These are phyloP conservation scores for Parnassius glacialis DNA, from an alignment of 2,888 invertebrate genomes.

Conservation along the genomic window DNA sequence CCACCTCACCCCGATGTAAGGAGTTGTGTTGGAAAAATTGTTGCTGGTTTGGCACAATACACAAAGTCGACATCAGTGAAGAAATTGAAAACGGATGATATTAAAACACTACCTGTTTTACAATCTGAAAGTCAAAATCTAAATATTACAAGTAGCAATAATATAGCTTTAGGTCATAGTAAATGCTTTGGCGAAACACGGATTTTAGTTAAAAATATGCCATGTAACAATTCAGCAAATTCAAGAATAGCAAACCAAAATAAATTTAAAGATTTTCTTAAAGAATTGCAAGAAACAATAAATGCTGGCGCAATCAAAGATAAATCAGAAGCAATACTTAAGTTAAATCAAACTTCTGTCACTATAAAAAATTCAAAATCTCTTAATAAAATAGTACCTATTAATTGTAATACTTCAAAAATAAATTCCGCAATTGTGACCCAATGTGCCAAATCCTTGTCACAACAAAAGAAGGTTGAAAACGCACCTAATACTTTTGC, in stretches of 20 bases:
- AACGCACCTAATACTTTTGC: constrained; percentile 66
- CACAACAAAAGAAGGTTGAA: constrained; percentile 52
- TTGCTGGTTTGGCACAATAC: constrained; percentile 20
- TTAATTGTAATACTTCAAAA: constrained; percentile 3
- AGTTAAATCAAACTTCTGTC: neutral
- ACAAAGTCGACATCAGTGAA: constrained; percentile 6
- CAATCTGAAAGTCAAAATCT: constrained; percentile 6
- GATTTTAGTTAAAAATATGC: constrained; percentile 11
- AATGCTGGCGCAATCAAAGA: constrained; percentile 47
- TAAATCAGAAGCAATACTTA: constrained; percentile 18
- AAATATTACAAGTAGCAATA: constrained; percentile 5
- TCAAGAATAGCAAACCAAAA: constrained; percentile 14
- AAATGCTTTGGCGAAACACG: constrained; percentile 5
- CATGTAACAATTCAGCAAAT: constrained; percentile 5
- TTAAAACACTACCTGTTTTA: neutral
- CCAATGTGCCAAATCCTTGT: constrained; percentile 53
- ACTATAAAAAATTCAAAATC: neutral
- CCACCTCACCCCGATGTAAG: constrained; percentile 1
- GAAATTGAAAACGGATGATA: constrained; percentile 2
- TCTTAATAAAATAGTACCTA: constrained; percentile 5
- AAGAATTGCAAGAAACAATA: constrained; percentile 50
- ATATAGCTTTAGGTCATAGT: neutral
- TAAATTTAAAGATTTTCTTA: constrained; percentile 46
- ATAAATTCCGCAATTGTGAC: constrained; percentile 27
- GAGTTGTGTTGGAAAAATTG: constrained; percentile 14